phyloP scores from a whole-genome alignment of 2,113 vertebrate species.

The Sinosuthora webbiana region DNA sequence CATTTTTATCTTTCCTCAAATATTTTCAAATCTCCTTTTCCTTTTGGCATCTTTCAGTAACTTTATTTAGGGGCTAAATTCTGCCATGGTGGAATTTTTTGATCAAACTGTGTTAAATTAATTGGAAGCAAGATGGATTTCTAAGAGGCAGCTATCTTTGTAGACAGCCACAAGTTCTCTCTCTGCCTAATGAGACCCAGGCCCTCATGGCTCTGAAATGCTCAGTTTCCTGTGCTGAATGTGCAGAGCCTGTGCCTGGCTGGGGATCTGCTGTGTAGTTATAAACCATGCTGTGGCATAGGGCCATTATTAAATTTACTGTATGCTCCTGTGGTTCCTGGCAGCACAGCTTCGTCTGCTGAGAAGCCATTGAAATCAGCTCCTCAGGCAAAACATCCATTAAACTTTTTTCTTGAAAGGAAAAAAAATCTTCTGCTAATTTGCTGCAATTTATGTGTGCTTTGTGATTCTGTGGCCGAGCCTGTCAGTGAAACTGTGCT shows the following conservation, averaged over 20 bases:
- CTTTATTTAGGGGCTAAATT: neutral
- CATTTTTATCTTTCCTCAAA: neutral
- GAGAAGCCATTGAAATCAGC: neutral
- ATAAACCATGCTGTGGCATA: neutral
- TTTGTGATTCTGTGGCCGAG: neutral
- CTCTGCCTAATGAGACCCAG: neutral
- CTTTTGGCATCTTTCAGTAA: neutral
- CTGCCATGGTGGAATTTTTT: neutral
- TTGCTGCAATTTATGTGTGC: slow-evolving; percentile 40
- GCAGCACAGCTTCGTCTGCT: neutral
- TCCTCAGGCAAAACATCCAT: slow-evolving; percentile 41
- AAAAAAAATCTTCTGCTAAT: slow-evolving; percentile 19
- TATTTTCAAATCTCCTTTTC: neutral
- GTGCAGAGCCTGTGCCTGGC: neutral
- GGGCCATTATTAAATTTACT: slow-evolving; percentile 17
- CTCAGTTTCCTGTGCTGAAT: neutral
- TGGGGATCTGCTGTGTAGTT: neutral
- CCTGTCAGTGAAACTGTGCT: slow-evolving; percentile 17
- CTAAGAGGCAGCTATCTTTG: neutral
- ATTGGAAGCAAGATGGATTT: neutral
- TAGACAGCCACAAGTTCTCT: neutral
- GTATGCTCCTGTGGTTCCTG: neutral
- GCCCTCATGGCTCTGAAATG: neutral
- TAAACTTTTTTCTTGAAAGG: neutral
- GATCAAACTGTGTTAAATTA: neutral